Evolutionary conservation across 1,140 invertebrate species (phyloP), one percentile per base, ranked within the genome.

Genomic region (Microplitis mediator): DNA sequence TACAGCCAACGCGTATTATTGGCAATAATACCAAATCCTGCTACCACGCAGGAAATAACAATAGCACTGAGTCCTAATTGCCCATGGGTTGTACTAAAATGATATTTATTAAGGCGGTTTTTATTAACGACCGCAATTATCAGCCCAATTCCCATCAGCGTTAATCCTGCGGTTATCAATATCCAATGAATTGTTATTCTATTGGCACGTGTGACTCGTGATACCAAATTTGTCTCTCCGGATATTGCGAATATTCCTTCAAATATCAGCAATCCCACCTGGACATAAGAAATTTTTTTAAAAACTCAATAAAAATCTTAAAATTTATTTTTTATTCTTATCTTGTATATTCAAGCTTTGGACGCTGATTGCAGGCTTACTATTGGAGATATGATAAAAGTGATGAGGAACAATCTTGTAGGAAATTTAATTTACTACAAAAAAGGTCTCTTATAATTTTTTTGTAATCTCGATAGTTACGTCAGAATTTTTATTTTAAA

Each of bases 1-100:
- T 85, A 85, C 9, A 87, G 23, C 84, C 82, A 86, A 4, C 75
- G 77, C 8, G 82, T 81, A 72, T 86, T 85, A 50, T 85, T 82
- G 0, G 85, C 79, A 0, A 84, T 35, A 31, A 86, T 74, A 0
- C 86, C 86, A 62, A 83, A 84, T 3, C 60, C 1, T 0, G 80
- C 80, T 0, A 80, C 74, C 0, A 79, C 8, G 0, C 72, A 35
- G 1, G 79, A 64, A 0, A 87, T 8, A 5, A 87, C 75, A 4
- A 85, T 80, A 5, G 82, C 77, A 34, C 69, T 68, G 0, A 87
- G 52, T 0, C 86, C 84, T 0, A 86, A 73, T 3, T 84, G 75
- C 3, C 75, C 69, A 73, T 87, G 86, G 4, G 78, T 66, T 1
- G 81, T 77, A 4, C 4, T 70, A 51, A 87, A 87, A 58, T 87